Percentiles rank a stretch among this genome's conserved stretches.
Conservation (phyloP, 2,888 invertebrate species). For the Catocala fraxini region DNA sequence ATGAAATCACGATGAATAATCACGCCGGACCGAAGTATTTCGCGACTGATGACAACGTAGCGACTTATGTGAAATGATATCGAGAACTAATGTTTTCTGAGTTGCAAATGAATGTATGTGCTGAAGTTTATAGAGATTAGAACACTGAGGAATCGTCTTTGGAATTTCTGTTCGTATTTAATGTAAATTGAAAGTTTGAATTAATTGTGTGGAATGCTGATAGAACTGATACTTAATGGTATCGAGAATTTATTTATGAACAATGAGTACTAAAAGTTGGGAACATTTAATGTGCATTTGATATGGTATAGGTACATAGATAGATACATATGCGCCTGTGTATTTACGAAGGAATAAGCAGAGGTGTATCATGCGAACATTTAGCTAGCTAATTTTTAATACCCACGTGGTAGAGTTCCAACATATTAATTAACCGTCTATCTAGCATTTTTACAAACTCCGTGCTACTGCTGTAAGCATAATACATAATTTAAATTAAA, state of each 20-base stretch:
- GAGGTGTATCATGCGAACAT: too few relatives aligned
- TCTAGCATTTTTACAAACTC: too few relatives aligned
- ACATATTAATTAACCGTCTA: too few relatives aligned
- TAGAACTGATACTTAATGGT: neutral
- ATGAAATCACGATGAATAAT: constrained; percentile 35
- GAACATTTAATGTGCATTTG: too few relatives aligned
- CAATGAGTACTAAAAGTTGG: too few relatives aligned
- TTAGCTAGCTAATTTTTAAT: too few relatives aligned
- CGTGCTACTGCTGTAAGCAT: too few relatives aligned
- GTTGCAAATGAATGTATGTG: constrained; percentile 7
- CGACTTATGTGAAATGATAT: constrained; percentile 9
- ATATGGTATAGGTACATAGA: too few relatives aligned
- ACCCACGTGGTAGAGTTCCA: too few relatives aligned
- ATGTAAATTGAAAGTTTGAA: constrained; percentile 27
- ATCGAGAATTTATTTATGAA: neutral
- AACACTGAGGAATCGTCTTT: constrained; percentile 22
- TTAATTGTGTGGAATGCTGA: neutral
- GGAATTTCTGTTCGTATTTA: constrained; percentile 9
- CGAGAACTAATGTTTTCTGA: constrained; percentile 4
- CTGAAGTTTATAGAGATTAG: constrained; percentile 25
- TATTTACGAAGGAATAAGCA: too few relatives aligned
- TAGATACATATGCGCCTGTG: too few relatives aligned
- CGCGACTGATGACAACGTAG: neutral
- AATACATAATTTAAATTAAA: too few relatives aligned
- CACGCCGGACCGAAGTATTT: constrained; percentile 14